Conservation (phyloP, 2,113 vertebrate genomes). For the Acrocephalus arundinaceus region DNA sequence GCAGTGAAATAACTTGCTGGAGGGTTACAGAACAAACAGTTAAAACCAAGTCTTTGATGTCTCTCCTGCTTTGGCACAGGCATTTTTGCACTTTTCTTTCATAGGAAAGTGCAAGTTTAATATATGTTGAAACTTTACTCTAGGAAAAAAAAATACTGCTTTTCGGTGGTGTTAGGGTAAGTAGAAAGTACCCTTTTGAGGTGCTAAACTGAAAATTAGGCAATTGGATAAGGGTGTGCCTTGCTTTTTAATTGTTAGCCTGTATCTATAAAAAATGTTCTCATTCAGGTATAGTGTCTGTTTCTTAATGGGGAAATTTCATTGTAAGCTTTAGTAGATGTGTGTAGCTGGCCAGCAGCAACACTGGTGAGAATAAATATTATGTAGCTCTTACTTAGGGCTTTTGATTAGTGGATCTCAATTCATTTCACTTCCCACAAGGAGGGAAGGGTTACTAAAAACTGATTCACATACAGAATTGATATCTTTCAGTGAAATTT, state of each 20-base stretch:
- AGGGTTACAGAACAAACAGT: background rate
- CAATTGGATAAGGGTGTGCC: background rate
- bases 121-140: background rate
- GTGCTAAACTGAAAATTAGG: background rate
- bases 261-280: background rate
- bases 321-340: background rate
- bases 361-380: background rate
- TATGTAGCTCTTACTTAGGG: background rate
- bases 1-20: background rate
- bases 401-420: background rate
- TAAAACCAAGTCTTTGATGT: background rate
- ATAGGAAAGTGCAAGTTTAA: background rate
- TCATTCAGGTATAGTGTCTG: background rate
- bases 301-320: background rate
- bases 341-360: background rate
- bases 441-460: background rate
- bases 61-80: background rate
- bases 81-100: background rate
- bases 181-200: background rate
- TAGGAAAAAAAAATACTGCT: background rate
- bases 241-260: background rate
- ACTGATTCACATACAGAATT: background rate
- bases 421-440: background rate
- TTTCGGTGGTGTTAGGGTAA: background rate
- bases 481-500: background rate